Percentiles rank a stretch among this genome's conserved stretches.
These are phyloP conservation scores for Silurus glanis DNA, from an alignment of 2,113 vertebrate species.

Conservation along the genomic window DNA sequence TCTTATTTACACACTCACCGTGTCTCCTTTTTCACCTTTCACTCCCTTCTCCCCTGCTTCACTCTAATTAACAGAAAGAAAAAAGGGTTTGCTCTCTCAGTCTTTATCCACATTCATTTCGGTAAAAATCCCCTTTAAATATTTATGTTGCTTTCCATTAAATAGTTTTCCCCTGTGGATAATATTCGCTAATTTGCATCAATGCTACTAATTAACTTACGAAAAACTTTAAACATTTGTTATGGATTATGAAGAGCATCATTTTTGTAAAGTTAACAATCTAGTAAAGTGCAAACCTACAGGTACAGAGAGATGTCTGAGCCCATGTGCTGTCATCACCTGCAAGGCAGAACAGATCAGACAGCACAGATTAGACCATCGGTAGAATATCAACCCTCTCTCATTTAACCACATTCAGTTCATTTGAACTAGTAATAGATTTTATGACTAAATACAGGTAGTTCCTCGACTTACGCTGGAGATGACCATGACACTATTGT, in stretches of 20 bases:
- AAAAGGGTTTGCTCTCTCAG: neutral
- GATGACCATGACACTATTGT: too few species aligned
- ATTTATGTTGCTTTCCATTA: neutral
- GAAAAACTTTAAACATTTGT: neutral
- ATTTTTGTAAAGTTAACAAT: neutral
- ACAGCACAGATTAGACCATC: conserved; percentile 16
- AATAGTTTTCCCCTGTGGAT: neutral
- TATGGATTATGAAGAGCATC: neutral
- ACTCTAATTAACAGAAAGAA: conserved; percentile 60
- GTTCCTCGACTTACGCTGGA: neutral
- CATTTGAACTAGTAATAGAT: neutral
- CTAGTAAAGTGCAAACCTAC: conserved; percentile 61
- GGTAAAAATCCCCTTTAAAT: neutral
- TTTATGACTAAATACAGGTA: neutral
- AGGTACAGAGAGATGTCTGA: conserved; percentile 70
- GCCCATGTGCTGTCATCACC: conserved; percentile 75
- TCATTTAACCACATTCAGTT: neutral
- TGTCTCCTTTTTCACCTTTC: conserved; percentile 85
- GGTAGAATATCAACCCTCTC: neutral
- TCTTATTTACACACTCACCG: conserved; percentile 69
- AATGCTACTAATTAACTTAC: too few species aligned
- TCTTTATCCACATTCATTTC: neutral
- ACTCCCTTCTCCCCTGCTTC: conserved; percentile 60
- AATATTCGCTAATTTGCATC: too few species aligned
- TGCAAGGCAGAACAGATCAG: conserved; percentile 58